Base-by-base conservation (phyloP, 2,113 vertebrate species). In the Pimephales promelas region DNA sequence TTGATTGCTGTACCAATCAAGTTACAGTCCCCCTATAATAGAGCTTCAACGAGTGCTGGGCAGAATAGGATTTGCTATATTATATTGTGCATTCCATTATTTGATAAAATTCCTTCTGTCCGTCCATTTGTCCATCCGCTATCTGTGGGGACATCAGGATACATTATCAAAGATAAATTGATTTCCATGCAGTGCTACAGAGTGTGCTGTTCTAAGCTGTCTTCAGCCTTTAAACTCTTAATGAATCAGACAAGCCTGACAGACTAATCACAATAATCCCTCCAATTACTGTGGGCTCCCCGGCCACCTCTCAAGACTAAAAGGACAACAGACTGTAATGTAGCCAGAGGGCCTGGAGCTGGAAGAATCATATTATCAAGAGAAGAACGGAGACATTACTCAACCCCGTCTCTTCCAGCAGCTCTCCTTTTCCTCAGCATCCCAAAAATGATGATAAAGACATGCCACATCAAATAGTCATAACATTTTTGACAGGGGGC, bases 201-300 rank as follows among this genome's bases (percentile, higher is more conserved):
- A 57, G 34, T 70, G 68, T 45, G 40, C 31, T 59, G 54, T 64
- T 79, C 52, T 61, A 57, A 57, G 24, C 70, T 83, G 47, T 74
- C 68, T 83, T 83, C 61, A 66, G 77, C 77, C 43, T 79, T 79
- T 79, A 47, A 83, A 73, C 66, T 83, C 81, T 79, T 74, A 45
- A 89, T 88, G 83, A 81, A 84, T 36, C 83, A 89, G 66, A 88
- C 84, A 85, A 88, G 87, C 70, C 75, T 89, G 86, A 83, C 84
- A 88, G 43, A 84, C 16, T 90, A 88, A 91, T 92, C 89, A 83
- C 54, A 87, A 18, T 91, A 90, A 88, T 90, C 91, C 81, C 79
- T 66, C 40, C 90, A 90, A 87, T 61, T 88, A 52, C 88, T 85
- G 75, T 26, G 49, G 49, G 75, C 71, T 79, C 62, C 72, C 78